Base-by-base conservation (phyloP, 2,888 invertebrate species). In the Melipona beecheii region DNA sequence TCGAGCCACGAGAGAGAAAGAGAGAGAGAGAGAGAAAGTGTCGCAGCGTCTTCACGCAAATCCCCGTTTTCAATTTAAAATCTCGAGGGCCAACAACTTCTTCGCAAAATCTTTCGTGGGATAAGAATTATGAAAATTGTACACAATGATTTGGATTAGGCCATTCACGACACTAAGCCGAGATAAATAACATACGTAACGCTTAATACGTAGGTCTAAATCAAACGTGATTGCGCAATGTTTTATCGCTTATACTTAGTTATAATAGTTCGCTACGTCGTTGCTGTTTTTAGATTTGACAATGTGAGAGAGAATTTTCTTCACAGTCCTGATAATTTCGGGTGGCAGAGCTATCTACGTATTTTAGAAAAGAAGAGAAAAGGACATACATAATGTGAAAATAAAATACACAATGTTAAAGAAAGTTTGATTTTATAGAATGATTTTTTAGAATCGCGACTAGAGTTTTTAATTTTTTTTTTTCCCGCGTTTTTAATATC, bases 101-200 rank as follows among this genome's bases (percentile, higher is more conserved):
- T 17, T 50, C 43, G 43, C 43, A 43, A 50, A 17, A 50, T 50
- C 17, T 17, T 17, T 15, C n/a, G 0, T 5, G 56, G 24, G 43
- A 43, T 9, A 2, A 56, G n/a, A n/a, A 58, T n/a, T 58, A n/a
- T 15, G 15, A n/a, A 5, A 15, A n/a, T n/a, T 58, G 36, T 49
- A 43, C 24, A 24, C 19, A 19, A 58, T 56, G 69, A 31, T 54
- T 69, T 31, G 54, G 69, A 69, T 24, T 58, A 43, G 58, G 13
- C 49, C 71, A 58, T 70, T 56, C 19, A 1, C 27, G 24, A 58
- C 31, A 36, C 65, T 43, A 4, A 31, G 31, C 4, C n/a, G 13
- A 43, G 43, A 71, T 43, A 70, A 70, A 70, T 70, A 70, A 27
- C 27, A 52, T 27, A 27, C 27, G 50, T 27, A n/a, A 50, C 17